Evolutionary conservation across 2,113 vertebrate species (phyloP).

Genomic region (Monopterus albus): DNA sequence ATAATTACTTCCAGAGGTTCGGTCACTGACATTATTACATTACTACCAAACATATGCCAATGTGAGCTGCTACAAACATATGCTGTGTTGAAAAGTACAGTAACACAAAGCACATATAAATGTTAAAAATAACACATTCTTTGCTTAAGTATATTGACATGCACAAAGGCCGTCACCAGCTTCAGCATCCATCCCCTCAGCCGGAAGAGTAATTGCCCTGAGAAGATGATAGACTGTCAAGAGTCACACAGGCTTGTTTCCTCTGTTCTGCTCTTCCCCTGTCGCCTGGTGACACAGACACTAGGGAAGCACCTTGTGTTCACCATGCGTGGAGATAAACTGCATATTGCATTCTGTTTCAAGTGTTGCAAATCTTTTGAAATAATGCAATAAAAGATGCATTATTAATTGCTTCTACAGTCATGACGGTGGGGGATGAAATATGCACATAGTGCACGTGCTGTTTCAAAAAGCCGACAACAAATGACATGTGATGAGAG

Average conservation of each 20-base stretch:
- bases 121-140: constrained; percentile 48
- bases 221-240: constrained; percentile 70
- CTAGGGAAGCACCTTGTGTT: constrained; percentile 68
- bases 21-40: no score
- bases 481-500: constrained; percentile 44
- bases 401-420: constrained; percentile 73
- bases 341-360: constrained; percentile 81
- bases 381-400: constrained; percentile 79
- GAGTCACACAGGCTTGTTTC: constrained; percentile 68
- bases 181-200: constrained; percentile 45
- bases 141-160: constrained; percentile 49
- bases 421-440: constrained; percentile 50
- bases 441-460: constrained; percentile 62
- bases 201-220: constrained; percentile 63
- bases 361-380: constrained; percentile 80
- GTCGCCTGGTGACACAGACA: constrained; percentile 66
- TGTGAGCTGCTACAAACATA: constrained; percentile 24
- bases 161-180: constrained; percentile 42
- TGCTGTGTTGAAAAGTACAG: constrained; percentile 28
- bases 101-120: constrained; percentile 40
- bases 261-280: constrained; percentile 62
- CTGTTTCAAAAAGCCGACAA: constrained; percentile 55
- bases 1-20: constrained; percentile 25
- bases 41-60: no score
- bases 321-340: constrained; percentile 70